Base-by-base conservation (phyloP, 1,140 invertebrate genomes). In the Sinonovacula constricta region DNA sequence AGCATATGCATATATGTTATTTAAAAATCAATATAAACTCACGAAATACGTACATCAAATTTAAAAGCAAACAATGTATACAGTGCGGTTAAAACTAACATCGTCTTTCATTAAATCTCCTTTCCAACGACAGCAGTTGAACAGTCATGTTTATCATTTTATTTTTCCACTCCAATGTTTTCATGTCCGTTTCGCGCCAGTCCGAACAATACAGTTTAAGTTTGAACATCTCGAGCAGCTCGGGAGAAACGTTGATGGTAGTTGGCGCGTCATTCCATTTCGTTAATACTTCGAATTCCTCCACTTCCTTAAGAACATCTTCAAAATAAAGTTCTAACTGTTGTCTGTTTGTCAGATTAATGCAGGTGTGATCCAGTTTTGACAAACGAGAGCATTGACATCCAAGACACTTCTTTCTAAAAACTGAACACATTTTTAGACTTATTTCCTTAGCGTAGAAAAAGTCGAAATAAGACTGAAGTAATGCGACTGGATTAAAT, bases 121-220 rank as follows among this genome's bases (percentile, higher is more conserved):
- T 69, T 69, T 69, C 66, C 66, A 69, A n/a, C 26, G 26, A 56
- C 30, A 36, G n/a, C 51, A 69, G 3, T 28, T 33, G 67, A 3
- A 59, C 15, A 33, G 26, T 45, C 51, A 36, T 57, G 22, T 57
- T 57, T 70, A 57, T 70, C 33, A 57, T 57, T 56, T 60, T 71
- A 45, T 39, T 71, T 60, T n/a, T 60, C 69, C 69, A 71, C 31
- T 60, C 14, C 30, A 71, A 60, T 7, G 56, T 71, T 71, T 60
- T 60, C 56, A 60, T 71, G 34, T 71, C 26, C 39, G 33, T 60
- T 28, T 60, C 54, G 3, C 69, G 54, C 56, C 33, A 71, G 28
- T 71, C n/a, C n/a, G n/a, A n/a, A n/a, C n/a, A n/a, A n/a, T n/a
- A 45, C 2, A 71, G 33, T 22, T 71, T 71, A 18, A 71, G 31